A percentile compares a stretch with the other conserved stretches of the same genome.
phyloP scores from a whole-genome alignment of 1,140 invertebrate genomes.

The Mya arenaria region DNA sequence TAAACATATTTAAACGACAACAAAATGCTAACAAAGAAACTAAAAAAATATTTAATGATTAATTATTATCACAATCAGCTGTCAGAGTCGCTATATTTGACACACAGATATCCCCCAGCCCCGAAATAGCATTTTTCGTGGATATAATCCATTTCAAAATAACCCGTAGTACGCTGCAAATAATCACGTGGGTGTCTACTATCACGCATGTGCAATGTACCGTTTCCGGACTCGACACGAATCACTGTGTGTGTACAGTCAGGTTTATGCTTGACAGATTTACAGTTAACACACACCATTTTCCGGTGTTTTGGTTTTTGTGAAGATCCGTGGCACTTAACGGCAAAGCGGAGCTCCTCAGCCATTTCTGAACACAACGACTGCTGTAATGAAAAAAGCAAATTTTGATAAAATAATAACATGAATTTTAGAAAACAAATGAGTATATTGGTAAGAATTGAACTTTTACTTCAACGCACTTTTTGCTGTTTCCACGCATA shows the following conservation, averaged over 20 bases:
- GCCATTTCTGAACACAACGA: slow-evolving; percentile 97
- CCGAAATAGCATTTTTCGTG: slow-evolving; percentile 58
- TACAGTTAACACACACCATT: slow-evolving; percentile 42
- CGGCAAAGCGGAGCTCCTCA: slow-evolving; percentile 95
- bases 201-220: slow-evolving; percentile 46
- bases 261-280: slow-evolving; percentile 15
- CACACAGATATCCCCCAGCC: slow-evolving; percentile 71
- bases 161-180: slow-evolving; percentile 22
- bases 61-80: slow-evolving; percentile 64
- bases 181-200: slow-evolving; percentile 37
- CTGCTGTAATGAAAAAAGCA: slow-evolving; percentile 85
- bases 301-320: slow-evolving; percentile 69
- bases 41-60: too few species aligned
- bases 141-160: slow-evolving; percentile 51
- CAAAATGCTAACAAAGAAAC: too few species aligned
- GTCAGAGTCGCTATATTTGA: slow-evolving; percentile 75
- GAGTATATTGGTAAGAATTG: too few species aligned
- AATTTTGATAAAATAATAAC: too few species aligned
- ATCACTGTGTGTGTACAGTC: slow-evolving; percentile 33
- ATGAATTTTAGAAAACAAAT: too few species aligned
- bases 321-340: slow-evolving; percentile 91
- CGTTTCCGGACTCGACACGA: slow-evolving; percentile 32
- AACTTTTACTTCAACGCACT: too few species aligned
- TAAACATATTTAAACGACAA: too few species aligned
- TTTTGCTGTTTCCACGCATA: too few species aligned